Evolutionary conservation across 1,140 invertebrate species (phyloP), one percentile per base, ranked within the genome.

Genomic region (Calephelis virginiensis): DNA sequence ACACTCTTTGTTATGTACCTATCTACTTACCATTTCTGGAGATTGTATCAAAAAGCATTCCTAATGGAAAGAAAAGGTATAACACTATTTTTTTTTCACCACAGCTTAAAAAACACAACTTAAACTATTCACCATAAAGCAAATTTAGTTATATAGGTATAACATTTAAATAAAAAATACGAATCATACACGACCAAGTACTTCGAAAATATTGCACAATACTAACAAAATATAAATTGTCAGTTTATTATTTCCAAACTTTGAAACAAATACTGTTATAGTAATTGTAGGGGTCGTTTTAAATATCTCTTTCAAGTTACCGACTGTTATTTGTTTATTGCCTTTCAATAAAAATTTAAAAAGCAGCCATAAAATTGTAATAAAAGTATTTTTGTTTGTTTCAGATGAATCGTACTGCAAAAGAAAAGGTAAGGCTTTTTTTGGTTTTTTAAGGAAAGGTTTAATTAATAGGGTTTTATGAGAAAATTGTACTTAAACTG

Each of bases 271-370:
- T 59, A 14, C 49, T 14, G 13, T 56, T 28, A 56, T 11, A 59
- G 37, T 12, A 59, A 37, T 59, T 12, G 53, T 28, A 59, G 53
- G 28, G 53, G 12, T 59, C 28, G 28, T 59, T 59, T 6, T 6
- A 59, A 59, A 37, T 17, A 59, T 37, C 13, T 11, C 53, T 59
- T 59, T 38, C 12, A 37, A 59, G 53, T 59, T 12, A 59, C 17
- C 53, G 53, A 37, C 17, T 38, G 28, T 59, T 28, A 59, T 59
- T 59, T 59, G 11, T 59, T 59, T 59, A 59, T 59, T 38, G 37
- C 53, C 53, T 37, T 7, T 38, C 53, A 38, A 59, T 53, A 53
- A 12, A 59, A 59, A 59, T 6, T 6, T 28, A 11, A 4, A 56
- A 28, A 56, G 13, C 28, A 3, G 28, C 7, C 40, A 43, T 56